phyloP scores from a whole-genome alignment of 2,888 invertebrate species.

The Antheraea yamamai region DNA sequence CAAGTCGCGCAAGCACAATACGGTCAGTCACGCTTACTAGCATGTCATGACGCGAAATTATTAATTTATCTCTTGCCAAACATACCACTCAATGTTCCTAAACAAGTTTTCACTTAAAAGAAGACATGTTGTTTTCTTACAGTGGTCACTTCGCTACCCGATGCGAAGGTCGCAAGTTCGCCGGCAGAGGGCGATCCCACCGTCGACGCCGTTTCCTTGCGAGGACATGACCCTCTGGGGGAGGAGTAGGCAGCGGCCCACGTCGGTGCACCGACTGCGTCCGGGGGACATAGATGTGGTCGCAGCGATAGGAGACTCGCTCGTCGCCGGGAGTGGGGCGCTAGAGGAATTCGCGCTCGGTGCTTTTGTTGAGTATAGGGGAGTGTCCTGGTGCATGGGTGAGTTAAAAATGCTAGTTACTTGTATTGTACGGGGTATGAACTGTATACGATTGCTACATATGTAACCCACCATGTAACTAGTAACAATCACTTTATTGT shows the following conservation, averaged over 20 bases:
- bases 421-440: not conserved
- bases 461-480: no score
- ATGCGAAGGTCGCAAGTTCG: constrained; percentile 69
- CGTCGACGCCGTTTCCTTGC: constrained; percentile 83
- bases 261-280: constrained; percentile 85
- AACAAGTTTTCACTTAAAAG: no score
- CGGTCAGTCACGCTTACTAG: no score
- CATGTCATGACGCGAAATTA: no score
- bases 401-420: constrained; percentile 24
- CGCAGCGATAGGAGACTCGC: constrained; percentile 87
- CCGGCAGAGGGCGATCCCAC: constrained; percentile 75
- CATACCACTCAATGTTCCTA: no score
- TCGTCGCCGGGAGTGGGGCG: constrained; percentile 88
- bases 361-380: constrained; percentile 87
- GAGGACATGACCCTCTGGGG: constrained; percentile 65
- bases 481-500: no score
- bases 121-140: constrained; percentile 31
- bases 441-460: not conserved
- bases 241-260: constrained; percentile 72
- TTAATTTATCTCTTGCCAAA: no score
- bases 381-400: constrained; percentile 89
- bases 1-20: no score
- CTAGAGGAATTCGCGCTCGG: constrained; percentile 87
- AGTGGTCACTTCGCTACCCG: constrained; percentile 76
- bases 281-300: constrained; percentile 87